Conservation (phyloP, 2,888 invertebrate genomes). For the Gastrophysa polygoni region DNA sequence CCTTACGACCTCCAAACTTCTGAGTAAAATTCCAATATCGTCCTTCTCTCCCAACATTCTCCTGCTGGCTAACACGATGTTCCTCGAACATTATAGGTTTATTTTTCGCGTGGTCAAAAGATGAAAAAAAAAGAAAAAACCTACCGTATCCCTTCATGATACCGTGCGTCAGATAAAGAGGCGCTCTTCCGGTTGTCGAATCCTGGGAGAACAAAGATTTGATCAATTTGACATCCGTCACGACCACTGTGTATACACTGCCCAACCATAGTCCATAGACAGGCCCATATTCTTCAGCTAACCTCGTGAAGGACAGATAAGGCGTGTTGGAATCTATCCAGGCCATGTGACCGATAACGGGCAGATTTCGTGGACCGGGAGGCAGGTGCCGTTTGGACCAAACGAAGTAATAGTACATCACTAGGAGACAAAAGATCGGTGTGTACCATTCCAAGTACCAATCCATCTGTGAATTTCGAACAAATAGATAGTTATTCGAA, state of each 20-base stretch:
- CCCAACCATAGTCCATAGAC: conserved; percentile 80
- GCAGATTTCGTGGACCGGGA: conserved; percentile 81
- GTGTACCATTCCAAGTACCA: too few species aligned
- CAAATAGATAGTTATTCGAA: too few species aligned
- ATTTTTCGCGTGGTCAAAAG: too few species aligned
- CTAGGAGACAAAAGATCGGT: conserved; percentile 21
- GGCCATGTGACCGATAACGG: conserved; percentile 79
- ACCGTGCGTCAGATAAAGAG: conserved; percentile 83
- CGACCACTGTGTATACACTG: conserved; percentile 74
- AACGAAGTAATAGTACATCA: conserved; percentile 28
- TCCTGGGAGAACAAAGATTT: conserved; percentile 76
- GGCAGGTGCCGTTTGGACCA: conserved; percentile 60
- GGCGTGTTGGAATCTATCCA: conserved; percentile 74
- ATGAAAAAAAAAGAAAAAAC: not conserved
- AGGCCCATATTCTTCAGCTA: conserved; percentile 73
- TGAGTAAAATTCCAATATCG: too few species aligned
- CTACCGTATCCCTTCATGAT: conserved; percentile 87
- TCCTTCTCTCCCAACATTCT: too few species aligned
- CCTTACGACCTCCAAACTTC: too few species aligned
- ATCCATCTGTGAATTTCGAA: conserved; percentile 44
- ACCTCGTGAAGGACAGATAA: conserved; percentile 70
- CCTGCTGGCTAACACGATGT: too few species aligned
- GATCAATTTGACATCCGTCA: conserved; percentile 76
- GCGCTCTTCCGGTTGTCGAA: conserved; percentile 76
- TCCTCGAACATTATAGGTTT: too few species aligned